Percentiles rank a stretch among this genome's conserved stretches.
Evolutionary conservation across 2,888 invertebrate species (phyloP).

Genomic region (Villa cingulata): DNA sequence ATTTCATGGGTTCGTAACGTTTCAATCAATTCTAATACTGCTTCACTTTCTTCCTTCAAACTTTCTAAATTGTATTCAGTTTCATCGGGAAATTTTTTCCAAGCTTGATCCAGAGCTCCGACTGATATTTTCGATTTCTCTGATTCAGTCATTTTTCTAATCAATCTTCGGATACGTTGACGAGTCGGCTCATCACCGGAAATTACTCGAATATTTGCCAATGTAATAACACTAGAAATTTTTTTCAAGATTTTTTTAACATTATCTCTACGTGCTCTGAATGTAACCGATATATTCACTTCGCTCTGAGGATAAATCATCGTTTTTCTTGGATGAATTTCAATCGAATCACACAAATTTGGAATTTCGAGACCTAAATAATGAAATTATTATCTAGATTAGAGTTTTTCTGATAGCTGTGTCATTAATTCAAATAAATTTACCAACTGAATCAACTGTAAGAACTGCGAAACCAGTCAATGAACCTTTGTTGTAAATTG

Average conservation of each 20-base stretch:
- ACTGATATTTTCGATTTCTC: constrained; percentile 24
- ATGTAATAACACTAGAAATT: constrained; percentile 30
- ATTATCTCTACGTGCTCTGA: constrained; percentile 38
- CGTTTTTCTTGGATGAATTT: constrained; percentile 35
- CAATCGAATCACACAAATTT: constrained; percentile 25
- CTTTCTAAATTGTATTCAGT: constrained; percentile 19
- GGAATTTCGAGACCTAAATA: constrained; percentile 24
- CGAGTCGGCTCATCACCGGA: constrained; percentile 42
- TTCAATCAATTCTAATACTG: constrained; percentile 25
- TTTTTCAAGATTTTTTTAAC: constrained; percentile 31
- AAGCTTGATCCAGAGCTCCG: constrained; percentile 22
- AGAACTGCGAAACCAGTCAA: constrained; percentile 39
- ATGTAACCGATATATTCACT: constrained; percentile 32
- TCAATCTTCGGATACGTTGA: constrained; percentile 28
- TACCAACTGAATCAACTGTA: constrained; percentile 22
- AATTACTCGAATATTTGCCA: constrained; percentile 38
- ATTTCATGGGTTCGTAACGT: constrained; percentile 28
- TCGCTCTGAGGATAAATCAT: constrained; percentile 34
- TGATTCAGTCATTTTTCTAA: constrained; percentile 12
- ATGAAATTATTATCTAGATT: not conserved
- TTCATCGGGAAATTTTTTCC: constrained; percentile 25
- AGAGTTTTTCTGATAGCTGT: not conserved
- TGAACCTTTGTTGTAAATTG: constrained; percentile 42
- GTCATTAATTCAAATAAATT: too few species aligned
- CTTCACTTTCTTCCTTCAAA: constrained; percentile 25